phyloP scores from a whole-genome alignment of 2,113 vertebrate genomes.

The Platycercus adscitus region DNA sequence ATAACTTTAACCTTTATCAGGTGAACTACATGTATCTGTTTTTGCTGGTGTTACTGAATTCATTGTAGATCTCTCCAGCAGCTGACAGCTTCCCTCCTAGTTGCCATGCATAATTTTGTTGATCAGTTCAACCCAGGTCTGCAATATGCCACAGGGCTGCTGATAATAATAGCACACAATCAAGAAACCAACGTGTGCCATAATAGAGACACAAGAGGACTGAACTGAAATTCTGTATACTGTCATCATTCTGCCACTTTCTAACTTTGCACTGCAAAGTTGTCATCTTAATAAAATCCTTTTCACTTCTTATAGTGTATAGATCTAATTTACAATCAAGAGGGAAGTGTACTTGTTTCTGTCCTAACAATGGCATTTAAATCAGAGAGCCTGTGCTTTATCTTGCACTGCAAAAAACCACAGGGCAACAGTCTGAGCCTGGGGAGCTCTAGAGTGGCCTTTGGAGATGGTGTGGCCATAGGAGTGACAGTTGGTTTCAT shows the following conservation, averaged over 20 bases:
- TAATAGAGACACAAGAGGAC: not conserved
- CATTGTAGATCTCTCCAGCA: not conserved
- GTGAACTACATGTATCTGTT: not conserved
- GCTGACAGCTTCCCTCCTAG: not conserved
- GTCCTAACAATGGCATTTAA: not conserved
- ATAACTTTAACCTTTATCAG: not conserved
- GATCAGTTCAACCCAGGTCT: not conserved
- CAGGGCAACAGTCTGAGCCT: not conserved
- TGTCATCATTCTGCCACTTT: not conserved
- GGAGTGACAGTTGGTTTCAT: not conserved
- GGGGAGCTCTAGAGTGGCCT: not conserved
- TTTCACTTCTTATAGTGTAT: not conserved
- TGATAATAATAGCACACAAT: not conserved
- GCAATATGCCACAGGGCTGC: not conserved
- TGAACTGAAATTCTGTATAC: not conserved
- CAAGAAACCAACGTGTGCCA: not conserved
- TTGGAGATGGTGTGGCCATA: not conserved
- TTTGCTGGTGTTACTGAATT: not conserved
- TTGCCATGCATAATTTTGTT: not conserved
- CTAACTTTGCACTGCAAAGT: not conserved
- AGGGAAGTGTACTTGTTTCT: not conserved
- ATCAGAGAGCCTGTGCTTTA: not conserved
- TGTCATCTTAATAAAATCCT: not conserved
- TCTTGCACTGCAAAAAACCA: not conserved
- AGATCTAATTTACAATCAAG: not conserved